Evolutionary conservation across 2,888 invertebrate species (phyloP), one percentile per base, ranked within the genome.

Genomic region (Aporophyla nigra): DNA sequence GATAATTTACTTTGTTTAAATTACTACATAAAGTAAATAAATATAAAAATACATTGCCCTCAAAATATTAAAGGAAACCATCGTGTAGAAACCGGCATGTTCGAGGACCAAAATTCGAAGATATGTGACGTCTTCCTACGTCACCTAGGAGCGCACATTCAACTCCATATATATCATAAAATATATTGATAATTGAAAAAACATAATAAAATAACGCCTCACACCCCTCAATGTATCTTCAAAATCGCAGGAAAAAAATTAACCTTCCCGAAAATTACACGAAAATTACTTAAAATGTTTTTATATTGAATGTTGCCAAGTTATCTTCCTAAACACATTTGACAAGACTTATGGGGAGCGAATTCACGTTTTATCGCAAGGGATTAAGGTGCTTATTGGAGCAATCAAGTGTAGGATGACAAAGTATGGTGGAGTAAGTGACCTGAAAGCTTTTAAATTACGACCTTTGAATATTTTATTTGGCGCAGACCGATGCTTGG

Each of bases 401-500:
- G 83, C 84, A 89, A 89, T 90, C 89, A 89, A 83, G 78, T 67
- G 54, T 79, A 77, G 83, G 81, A 92, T 91, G 91, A 92, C 90
- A 91, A 91, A 91, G 91, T 92, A 90, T 90, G 88, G 88, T 79
- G 77, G 83, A 90, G 90, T 90, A 91, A 94, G 92, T 93, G 94
- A 93, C 92, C 93, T 91, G 92, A 92, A 93, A 93, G 92, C 92
- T 93, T 93, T 93, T 91, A 93, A 94, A 94, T 94, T 93, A 93
- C 92, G 91, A 85, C 86, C 87, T 87, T 86, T 92, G 93, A 94
- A 94, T 94, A 94, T 93, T 94, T 94, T 93, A 94, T 93, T 92
- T 89, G 90, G 87, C 89, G 88, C 86, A 89, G 86, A 89, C 89
- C 90, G 86, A 90, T 91, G 89, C 86, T 88, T 88, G 88, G 86